Evolutionary conservation across 2,113 vertebrate genomes (phyloP).

Genomic region (Edolisoma coerulescens): DNA sequence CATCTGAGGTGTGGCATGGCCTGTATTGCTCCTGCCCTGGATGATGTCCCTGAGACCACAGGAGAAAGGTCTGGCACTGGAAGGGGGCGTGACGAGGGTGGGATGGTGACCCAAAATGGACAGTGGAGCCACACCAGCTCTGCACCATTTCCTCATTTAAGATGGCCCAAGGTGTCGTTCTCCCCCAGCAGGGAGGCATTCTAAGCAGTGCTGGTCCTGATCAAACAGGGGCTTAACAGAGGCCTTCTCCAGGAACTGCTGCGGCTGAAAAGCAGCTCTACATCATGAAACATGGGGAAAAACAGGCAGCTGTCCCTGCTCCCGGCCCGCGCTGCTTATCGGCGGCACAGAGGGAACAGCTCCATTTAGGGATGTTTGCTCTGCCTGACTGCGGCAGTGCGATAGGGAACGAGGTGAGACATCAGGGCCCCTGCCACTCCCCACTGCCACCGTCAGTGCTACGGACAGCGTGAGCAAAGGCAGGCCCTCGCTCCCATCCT

Average conservation of each 20-base stretch:
- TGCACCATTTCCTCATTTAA: background rate
- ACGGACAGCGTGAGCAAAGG: accelerated
- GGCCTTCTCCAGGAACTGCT: background rate
- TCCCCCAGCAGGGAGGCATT: background rate
- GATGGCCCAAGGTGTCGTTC: background rate
- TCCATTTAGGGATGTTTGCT: slow-evolving; percentile 53
- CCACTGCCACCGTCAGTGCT: background rate
- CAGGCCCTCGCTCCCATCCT: background rate
- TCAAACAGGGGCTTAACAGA: background rate
- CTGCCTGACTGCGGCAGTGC: background rate
- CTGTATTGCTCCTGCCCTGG: background rate
- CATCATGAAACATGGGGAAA: background rate
- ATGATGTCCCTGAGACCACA: accelerated
- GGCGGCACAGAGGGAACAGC: background rate
- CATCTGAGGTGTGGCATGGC: accelerated
- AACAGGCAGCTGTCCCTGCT: background rate
- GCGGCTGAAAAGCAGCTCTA: background rate
- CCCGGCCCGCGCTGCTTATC: background rate
- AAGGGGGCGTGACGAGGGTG: accelerated
- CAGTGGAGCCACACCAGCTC: background rate
- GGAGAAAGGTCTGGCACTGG: background rate
- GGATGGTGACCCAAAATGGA: background rate
- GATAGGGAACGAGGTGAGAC: background rate
- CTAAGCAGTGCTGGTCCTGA: background rate
- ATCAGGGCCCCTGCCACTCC: background rate